Evolutionary conservation across 2,888 invertebrate species (phyloP), one percentile per base, ranked within the genome.

Genomic region (Vesta saturnalis): DNA sequence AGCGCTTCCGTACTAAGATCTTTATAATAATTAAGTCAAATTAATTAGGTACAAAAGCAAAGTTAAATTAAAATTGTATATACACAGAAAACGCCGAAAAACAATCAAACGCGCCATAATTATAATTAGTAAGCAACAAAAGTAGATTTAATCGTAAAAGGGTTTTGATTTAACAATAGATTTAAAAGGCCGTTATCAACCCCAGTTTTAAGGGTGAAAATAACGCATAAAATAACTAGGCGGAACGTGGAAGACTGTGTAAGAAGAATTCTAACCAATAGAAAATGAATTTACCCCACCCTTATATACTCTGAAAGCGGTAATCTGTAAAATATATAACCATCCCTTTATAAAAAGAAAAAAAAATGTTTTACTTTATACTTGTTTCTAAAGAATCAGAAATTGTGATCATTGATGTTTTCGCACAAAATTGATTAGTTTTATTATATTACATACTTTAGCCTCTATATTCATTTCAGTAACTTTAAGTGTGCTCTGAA

Each of bases 81-180:
- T 39, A 39, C 39, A 3, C 55, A 57, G 63, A 62, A 67, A 67
- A 67, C 62, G 59, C 39, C 55, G 56, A 63, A 67, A 67, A 67
- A 63, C 67, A 67, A 67, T 67, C 67, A 63, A 60, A 57, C 61
- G 64, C 64, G 55, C 58, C 67, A 70, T 70, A 70, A 72, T 72
- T 72, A 72, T 69, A 72, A 79, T 79, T 78, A 79, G 76, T 75
- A 47, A 66, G 75, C 75, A 73, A 77, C 78, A 77, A 79, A 80
- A 80, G 77, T 77, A 77, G 78, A 79, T 80, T 78, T 79, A 78
- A 80, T 80, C 80, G 77, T 72, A 77, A 78, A 79, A 76, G 77
- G 67, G 52, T 18, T 67, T 58, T 72, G 67, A 71, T 71, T 73
- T 69, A 63, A 71, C 60, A 60, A 66, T 69, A 57, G 56, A 60